Evolutionary conservation across 2,797 vertebrate species (phyloP), one percentile per base, ranked within the genome.

Genomic region (Muraenolepis orangiensis): DNA sequence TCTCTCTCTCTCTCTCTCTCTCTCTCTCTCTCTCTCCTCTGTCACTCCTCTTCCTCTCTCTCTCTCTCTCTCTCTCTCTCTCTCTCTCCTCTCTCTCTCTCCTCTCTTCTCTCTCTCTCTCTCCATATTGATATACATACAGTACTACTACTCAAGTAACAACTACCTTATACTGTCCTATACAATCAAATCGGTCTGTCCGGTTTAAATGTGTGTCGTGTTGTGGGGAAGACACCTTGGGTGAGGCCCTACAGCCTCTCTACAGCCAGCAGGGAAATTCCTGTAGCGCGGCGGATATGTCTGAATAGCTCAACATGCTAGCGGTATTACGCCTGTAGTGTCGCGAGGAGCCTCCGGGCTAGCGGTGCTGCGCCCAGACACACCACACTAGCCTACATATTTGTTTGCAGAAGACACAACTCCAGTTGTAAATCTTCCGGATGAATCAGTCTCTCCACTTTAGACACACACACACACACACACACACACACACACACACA

Each of bases 221-320:
- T 20, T 51, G 42, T 51, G 42, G 42, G 42, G 6, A 51, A 51
- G 20, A 51, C 0, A 51, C 3, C 2, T 7, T 42, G 42, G 2
- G 3, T 20, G 42, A 51, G n/a, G n/a, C n/a, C n/a, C n/a, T n/a
- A n/a, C n/a, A n/a, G n/a, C 40, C 40, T 42, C 40, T 42, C 40
- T 18, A 61, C 14, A 61, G 23, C 57, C 57, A 61, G 57, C 10
- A 61, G n/a, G 57, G 57, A 64, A 64, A n/a, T 77, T 76, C 40
- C 40, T 14, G 11, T n/a, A n/a, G n/a, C n/a, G n/a, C n/a, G 13
- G 42, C 2, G 42, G 42, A n/a, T 46, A 46, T 20, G 51, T 57
- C 51, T 8, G 20, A n/a, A 57, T 23, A 8, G 51, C 51, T n/a
- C n/a, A 3, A 11, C n/a, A 57, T 8, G 20, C 51, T 23, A 57